A percentile compares a stretch with the other conserved stretches of the same genome.
phyloP scores from a whole-genome alignment of 2,888 invertebrate species.

The Coelopa pilipes region DNA sequence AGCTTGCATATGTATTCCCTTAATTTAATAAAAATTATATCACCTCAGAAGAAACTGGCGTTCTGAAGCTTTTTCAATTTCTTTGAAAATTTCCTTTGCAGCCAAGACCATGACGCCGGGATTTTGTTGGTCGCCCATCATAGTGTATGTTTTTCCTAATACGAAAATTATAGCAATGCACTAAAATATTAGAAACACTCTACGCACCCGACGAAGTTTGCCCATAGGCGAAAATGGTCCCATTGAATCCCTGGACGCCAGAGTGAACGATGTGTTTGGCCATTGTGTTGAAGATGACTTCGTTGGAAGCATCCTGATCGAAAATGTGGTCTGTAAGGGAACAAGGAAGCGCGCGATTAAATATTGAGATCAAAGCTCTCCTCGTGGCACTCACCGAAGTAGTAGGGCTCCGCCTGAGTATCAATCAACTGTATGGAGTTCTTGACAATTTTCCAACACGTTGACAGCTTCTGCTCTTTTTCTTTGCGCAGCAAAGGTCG shows the following conservation, averaged over 20 bases:
- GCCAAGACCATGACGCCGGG: conserved; percentile 82
- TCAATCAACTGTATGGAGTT: conserved; percentile 73
- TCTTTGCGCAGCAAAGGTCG: conserved; percentile 76
- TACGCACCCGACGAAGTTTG: conserved; percentile 83
- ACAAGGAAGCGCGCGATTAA: neutral
- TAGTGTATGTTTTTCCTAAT: conserved; percentile 79
- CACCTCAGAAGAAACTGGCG: conserved; percentile 77
- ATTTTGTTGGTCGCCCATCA: conserved; percentile 77
- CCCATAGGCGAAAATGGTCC: conserved; percentile 91
- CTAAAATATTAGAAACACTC: neutral
- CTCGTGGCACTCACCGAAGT: conserved; percentile 64
- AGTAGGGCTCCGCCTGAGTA: conserved; percentile 67
- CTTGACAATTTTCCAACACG: conserved; percentile 73
- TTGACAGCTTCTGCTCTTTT: conserved; percentile 73
- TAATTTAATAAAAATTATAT: neutral
- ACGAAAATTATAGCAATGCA: conserved; percentile 16
- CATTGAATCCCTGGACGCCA: conserved; percentile 81
- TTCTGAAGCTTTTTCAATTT: conserved; percentile 72
- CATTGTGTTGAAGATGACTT: conserved; percentile 74
- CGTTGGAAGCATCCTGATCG: conserved; percentile 70
- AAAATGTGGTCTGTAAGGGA: conserved; percentile 79
- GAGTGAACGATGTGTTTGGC: conserved; percentile 79
- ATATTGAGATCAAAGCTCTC: neutral
- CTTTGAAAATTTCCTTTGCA: conserved; percentile 76
- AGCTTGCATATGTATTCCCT: conserved; percentile 5